phyloP scores from a whole-genome alignment of 2,113 vertebrate genomes.

The Piliocolobus tephrosceles region DNA sequence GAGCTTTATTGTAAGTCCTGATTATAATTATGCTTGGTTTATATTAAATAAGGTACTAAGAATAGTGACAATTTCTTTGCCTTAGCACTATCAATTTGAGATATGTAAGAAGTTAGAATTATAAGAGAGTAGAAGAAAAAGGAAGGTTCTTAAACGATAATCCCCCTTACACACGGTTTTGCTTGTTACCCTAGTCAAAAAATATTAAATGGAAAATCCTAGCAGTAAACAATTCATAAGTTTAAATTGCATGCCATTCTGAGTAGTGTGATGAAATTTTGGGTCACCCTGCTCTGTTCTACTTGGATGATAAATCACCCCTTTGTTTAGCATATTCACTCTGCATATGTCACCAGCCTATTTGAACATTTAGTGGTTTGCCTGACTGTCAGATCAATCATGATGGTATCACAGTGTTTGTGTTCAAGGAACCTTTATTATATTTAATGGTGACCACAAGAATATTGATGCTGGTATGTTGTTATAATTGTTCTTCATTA shows the following conservation, averaged over 20 bases:
- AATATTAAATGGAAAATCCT: neutral
- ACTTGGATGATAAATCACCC: neutral
- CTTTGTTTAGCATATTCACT: neutral
- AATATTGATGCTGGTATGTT: neutral
- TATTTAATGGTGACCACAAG: neutral
- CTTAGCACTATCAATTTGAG: neutral
- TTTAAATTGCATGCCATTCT: neutral
- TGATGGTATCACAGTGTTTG: neutral
- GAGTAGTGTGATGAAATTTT: neutral
- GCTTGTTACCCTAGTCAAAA: neutral
- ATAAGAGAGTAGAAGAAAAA: neutral
- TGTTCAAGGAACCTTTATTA: neutral
- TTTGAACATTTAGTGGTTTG: neutral
- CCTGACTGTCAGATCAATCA: neutral
- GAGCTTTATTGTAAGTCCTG: neutral
- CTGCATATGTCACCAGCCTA: neutral
- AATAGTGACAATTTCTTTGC: neutral
- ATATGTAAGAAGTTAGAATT: neutral
- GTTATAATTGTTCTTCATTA: neutral
- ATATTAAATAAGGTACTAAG: neutral
- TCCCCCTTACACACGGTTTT: neutral
- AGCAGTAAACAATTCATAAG: neutral
- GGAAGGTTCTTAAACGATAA: neutral
- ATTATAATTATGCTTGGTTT: neutral
- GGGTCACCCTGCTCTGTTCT: neutral